Evolutionary conservation across 2,113 vertebrate genomes (phyloP).

Genomic region (Carassius gibelio): DNA sequence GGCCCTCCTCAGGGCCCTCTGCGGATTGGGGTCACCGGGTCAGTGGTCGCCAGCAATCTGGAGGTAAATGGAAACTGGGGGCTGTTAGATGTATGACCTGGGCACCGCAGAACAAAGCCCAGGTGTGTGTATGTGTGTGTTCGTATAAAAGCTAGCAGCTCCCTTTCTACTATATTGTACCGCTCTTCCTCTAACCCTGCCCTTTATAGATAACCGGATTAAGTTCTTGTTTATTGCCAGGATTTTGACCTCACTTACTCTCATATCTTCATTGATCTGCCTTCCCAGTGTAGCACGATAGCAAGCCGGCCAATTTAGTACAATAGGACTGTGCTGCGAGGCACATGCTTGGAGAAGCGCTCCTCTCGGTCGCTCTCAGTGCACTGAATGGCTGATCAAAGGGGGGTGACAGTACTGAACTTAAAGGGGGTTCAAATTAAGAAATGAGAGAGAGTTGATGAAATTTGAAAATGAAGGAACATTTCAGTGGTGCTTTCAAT

Average conservation of each 20-base stretch:
- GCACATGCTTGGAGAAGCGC: neutral
- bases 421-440: neutral
- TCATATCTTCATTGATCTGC: slow-evolving; percentile 50
- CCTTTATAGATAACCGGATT: slow-evolving; percentile 65
- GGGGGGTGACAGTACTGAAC: neutral
- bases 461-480: neutral
- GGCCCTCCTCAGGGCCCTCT: slow-evolving; percentile 67
- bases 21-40: slow-evolving; percentile 76
- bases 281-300: neutral
- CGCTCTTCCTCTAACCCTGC: slow-evolving; percentile 58
- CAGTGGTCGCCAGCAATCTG: slow-evolving; percentile 73
- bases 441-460: neutral
- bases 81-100: slow-evolving; percentile 71
- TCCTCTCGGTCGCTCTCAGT: neutral
- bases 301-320: slow-evolving; percentile 42
- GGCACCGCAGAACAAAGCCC: slow-evolving; percentile 73
- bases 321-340: slow-evolving; percentile 48
- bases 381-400: neutral
- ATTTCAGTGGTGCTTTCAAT: neutral
- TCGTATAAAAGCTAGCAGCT: slow-evolving; percentile 21
- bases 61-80: slow-evolving; percentile 77
- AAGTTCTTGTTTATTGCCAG: slow-evolving; percentile 68
- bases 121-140: slow-evolving; percentile 60
- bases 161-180: neutral
- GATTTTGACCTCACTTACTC: slow-evolving; percentile 61